Base-by-base conservation (phyloP, 2,113 vertebrate species). In the Hemiscyllium ocellatum region DNA sequence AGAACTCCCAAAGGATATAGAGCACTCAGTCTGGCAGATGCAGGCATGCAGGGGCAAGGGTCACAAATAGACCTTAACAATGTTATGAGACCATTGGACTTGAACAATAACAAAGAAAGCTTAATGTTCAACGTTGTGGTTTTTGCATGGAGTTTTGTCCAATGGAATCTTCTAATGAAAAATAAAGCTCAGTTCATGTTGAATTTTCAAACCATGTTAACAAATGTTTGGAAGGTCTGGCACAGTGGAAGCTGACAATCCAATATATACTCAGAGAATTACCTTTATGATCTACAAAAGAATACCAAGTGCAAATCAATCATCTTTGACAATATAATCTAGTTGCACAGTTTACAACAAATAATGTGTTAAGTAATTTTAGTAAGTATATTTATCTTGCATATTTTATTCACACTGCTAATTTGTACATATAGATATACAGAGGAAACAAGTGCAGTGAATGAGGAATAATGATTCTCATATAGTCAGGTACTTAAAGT, bases 401-500 rank as follows among this genome's bases (percentile, higher is more conserved):
- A 93, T 65, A 42, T 93, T 93, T 93, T 22, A 22, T 93, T 93
- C 56, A 93, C 17, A 42, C 24, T 68, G 65, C 56, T 91, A 65
- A 91, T 91, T 61, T 0, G 50, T 89, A 56, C 22, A 89, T 56
- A 89, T 56, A 33, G 13, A 90, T 91, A 65, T n/a, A 68, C 37
- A 93, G 52, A 90, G 33, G 61, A 68, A 61, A 7, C n/a, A 66
- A 33, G 20, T 93, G 19, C 89, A 66, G 37, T n/a, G 65, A 65
- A 93, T 93, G 20, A 93, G 56, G n/a, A 66, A 66, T 65, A 93
- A 66, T 42, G 61, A 93, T 93, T 68, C 61, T 91, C n/a, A 37
- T 37, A 66, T 65, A 93, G 65, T 66, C 17, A n/a, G n/a, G 61
- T 93, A 66, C n/a, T 93, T 93, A 91, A 91, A 91, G 89, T 93